phyloP scores from a whole-genome alignment of 2,888 invertebrate genomes.

The Xylota sylvarum region DNA sequence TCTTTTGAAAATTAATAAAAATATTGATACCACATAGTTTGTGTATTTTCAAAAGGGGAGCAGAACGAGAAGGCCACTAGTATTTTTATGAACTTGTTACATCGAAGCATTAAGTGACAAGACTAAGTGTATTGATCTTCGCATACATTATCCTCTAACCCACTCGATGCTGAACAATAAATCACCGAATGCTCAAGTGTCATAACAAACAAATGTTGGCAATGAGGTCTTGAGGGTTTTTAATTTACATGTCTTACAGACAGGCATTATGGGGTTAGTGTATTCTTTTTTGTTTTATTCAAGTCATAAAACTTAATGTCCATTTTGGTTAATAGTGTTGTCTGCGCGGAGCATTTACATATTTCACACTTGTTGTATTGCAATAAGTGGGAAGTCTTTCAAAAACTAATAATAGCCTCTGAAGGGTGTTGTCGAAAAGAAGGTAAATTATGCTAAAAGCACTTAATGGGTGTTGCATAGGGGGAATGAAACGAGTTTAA shows the following conservation, averaged over 20 bases:
- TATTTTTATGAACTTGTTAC: constrained; percentile 6
- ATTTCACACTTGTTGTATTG: constrained; percentile 2
- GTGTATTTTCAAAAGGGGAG: not conserved
- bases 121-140: not conserved
- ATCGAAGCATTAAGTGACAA: not conserved
- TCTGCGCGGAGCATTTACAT: not conserved
- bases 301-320: not conserved
- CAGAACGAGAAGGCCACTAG: not conserved
- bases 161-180: constrained; percentile 7
- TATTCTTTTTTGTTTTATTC: not conserved
- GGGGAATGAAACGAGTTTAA: not conserved
- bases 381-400: constrained; percentile 18
- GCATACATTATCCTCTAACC: not conserved
- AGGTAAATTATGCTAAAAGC: not conserved
- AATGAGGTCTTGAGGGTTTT: not conserved
- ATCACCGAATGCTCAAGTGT: constrained; percentile 14
- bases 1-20: not conserved
- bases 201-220: constrained; percentile 11
- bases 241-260: constrained; percentile 19
- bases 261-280: not conserved
- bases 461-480: not conserved
- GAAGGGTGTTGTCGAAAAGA: not conserved
- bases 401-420: not conserved
- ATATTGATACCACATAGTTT: not conserved
- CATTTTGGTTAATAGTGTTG: not conserved